Evolutionary conservation across 1,140 invertebrate species (phyloP).

Genomic region (Caenorhabditis brenneri): DNA sequence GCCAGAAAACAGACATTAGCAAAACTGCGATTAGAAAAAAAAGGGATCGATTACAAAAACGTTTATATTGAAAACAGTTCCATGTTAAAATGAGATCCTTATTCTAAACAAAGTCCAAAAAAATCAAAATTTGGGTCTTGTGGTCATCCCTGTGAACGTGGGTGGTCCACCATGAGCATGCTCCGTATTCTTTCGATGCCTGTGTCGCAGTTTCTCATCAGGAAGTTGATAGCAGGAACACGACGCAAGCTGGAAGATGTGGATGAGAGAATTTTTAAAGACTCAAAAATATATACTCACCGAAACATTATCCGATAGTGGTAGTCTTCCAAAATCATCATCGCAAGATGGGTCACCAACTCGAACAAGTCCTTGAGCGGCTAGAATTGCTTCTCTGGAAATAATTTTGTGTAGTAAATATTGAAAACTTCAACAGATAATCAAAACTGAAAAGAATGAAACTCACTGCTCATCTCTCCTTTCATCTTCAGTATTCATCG

Average conservation of each 20-base stretch:
- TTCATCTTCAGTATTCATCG: conserved; percentile 95
- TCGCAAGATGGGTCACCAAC: conserved; percentile 50
- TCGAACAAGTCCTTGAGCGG: conserved; percentile 73
- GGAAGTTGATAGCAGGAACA: conserved; percentile 71
- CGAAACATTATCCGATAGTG: conserved; percentile 41
- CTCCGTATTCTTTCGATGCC: background rate
- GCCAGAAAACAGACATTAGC: too few relatives aligned
- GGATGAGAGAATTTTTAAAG: background rate
- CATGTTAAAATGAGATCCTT: too few relatives aligned
- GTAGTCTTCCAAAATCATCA: conserved; percentile 47
- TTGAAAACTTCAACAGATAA: too few relatives aligned
- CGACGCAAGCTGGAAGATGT: conserved; percentile 59
- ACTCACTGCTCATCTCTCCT: conserved; percentile 79
- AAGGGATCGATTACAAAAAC: too few relatives aligned
- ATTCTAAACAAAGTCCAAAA: too few relatives aligned
- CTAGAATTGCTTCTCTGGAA: conserved; percentile 77
- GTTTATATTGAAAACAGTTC: too few relatives aligned
- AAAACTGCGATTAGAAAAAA: too few relatives aligned
- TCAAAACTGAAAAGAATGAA: too few relatives aligned
- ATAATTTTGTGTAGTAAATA: too few relatives aligned
- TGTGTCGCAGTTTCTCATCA: conserved; percentile 40
- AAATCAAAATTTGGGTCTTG: background rate
- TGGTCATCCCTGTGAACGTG: background rate
- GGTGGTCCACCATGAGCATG: background rate
- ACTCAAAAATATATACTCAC: background rate